phyloP scores from a whole-genome alignment of 2,888 invertebrate species.

The Pollenia griseotomentosa region DNA sequence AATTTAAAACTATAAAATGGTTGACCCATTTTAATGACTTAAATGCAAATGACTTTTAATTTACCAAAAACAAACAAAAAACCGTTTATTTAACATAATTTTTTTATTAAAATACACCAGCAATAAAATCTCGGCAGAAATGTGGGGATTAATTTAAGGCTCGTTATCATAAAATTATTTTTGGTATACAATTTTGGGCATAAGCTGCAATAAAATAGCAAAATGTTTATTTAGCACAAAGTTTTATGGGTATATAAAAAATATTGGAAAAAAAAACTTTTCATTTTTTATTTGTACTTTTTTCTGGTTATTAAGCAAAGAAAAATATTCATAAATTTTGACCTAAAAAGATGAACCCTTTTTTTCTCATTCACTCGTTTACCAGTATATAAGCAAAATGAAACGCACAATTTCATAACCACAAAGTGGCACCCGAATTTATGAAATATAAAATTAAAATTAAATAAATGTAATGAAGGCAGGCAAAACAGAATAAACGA shows the following conservation, averaged over 20 bases:
- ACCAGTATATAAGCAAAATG: neutral
- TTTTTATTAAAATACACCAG: too few species aligned
- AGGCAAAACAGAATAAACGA: neutral
- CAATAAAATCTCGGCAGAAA: too few species aligned
- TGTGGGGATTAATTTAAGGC: too few species aligned
- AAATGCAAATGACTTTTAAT: too few species aligned
- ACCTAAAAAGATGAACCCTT: constrained; percentile 32
- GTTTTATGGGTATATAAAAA: neutral
- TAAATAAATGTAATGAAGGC: neutral
- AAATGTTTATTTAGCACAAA: constrained; percentile 6
- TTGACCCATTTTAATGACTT: too few species aligned
- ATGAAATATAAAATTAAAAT: neutral
- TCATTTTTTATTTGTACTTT: neutral
- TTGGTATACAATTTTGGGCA: too few species aligned
- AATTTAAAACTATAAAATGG: too few species aligned
- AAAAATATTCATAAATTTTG: constrained; percentile 32
- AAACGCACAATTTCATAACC: neutral
- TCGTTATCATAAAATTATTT: too few species aligned
- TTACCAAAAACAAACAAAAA: too few species aligned
- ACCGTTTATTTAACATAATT: too few species aligned
- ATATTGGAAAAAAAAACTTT: neutral
- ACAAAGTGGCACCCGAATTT: constrained; percentile 17
- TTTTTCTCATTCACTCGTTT: neutral
- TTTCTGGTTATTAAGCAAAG: neutral
- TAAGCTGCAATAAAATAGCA: too few species aligned